Conservation (phyloP, 2,888 invertebrate genomes). For the Norana najaformis region DNA sequence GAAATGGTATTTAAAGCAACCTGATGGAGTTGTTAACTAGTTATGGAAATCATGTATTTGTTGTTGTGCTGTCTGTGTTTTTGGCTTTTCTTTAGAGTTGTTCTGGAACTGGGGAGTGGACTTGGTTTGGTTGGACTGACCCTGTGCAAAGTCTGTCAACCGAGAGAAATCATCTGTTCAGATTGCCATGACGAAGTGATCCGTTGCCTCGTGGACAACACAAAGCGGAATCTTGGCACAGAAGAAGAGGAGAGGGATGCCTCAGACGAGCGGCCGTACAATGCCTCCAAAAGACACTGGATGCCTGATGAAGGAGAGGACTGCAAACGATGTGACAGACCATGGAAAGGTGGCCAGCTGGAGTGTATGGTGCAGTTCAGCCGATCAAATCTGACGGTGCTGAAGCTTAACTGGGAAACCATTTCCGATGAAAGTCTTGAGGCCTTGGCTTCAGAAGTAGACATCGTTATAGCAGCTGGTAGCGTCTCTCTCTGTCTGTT, state of each 20-base stretch:
- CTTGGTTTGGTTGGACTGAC: slow-evolving; percentile 23
- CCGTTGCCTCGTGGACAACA: neutral
- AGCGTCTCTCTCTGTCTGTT: neutral
- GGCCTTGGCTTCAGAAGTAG: neutral
- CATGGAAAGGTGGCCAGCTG: neutral
- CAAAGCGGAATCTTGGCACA: neutral
- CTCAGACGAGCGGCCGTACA: neutral
- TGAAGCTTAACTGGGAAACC: slow-evolving; percentile 26
- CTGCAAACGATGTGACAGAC: no score
- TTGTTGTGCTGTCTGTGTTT: neutral
- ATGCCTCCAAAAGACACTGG: neutral
- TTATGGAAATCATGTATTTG: neutral
- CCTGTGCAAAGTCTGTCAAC: neutral
- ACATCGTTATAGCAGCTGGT: neutral
- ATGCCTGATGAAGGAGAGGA: no score
- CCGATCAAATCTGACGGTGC: neutral
- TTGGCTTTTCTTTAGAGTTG: neutral
- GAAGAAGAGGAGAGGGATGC: neutral
- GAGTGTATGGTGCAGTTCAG: neutral
- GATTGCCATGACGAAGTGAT: slow-evolving; percentile 24
- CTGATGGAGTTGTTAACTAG: neutral
- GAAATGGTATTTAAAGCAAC: neutral
- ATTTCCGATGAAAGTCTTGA: slow-evolving; percentile 19
- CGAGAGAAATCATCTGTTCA: neutral
- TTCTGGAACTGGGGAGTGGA: slow-evolving; percentile 29